Conservation (phyloP, 2,797 vertebrate species). For the Acanthis flammea region DNA sequence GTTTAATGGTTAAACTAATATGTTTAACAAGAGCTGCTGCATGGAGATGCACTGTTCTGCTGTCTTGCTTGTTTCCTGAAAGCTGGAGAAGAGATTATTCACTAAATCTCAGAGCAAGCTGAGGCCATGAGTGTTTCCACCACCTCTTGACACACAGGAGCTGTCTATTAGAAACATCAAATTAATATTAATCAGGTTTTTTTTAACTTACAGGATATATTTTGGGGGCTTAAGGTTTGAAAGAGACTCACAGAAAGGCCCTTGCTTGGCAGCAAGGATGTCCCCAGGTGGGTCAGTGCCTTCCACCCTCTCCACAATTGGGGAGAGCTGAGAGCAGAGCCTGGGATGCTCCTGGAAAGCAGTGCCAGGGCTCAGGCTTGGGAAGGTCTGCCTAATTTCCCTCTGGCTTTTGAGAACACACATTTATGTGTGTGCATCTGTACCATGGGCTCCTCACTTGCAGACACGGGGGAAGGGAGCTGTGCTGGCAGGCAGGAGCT, state of each 20-base stretch:
- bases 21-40: neutral
- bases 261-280: neutral
- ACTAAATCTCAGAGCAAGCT: neutral
- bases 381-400: neutral
- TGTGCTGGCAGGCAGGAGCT: neutral
- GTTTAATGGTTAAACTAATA: neutral
- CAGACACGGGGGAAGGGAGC: neutral
- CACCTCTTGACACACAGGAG: neutral
- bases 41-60: neutral
- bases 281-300: neutral
- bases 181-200: neutral
- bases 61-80: neutral
- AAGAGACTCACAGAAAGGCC: neutral
- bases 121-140: neutral
- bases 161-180: neutral
- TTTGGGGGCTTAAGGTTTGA: neutral
- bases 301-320: neutral
- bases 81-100: neutral
- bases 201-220: neutral
- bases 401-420: neutral
- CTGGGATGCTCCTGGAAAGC: neutral
- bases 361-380: neutral
- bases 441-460: rapidly evolving
- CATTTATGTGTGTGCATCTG: neutral
- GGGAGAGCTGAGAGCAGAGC: neutral